Evolutionary conservation across 1,140 invertebrate genomes (phyloP).

Genomic region (Trichonephila inaurata): DNA sequence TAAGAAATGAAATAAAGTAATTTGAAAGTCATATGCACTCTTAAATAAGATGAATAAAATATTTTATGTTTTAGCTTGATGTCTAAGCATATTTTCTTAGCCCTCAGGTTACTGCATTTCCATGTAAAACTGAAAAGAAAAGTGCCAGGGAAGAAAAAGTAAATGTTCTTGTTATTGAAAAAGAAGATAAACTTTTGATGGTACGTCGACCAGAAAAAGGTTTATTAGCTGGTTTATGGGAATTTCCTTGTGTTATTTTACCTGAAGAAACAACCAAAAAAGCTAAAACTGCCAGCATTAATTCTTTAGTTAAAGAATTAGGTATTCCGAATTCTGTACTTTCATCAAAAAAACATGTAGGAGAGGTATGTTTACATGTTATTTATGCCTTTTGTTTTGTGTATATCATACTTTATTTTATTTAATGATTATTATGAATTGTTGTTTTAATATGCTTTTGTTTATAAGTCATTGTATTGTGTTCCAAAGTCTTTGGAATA

Average conservation of each 20-base stretch:
- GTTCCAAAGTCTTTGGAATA: too few species aligned
- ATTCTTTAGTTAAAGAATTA: conserved; percentile 37
- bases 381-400: too few species aligned
- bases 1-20: too few species aligned
- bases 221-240: conserved; percentile 57
- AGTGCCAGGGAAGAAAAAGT: conserved; percentile 49
- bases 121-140: conserved; percentile 61
- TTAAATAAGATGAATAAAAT: too few species aligned
- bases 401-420: too few species aligned
- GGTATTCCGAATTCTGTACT: conserved; percentile 3
- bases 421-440: too few species aligned
- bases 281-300: neutral
- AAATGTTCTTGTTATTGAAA: conserved; percentile 52
- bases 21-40: too few species aligned
- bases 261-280: neutral
- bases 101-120: conserved; percentile 55
- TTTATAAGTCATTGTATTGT: too few species aligned
- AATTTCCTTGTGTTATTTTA: conserved; percentile 57
- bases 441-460: too few species aligned
- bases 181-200: conserved; percentile 26
- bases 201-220: conserved; percentile 58
- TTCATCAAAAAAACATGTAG: conserved; percentile 7
- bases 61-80: neutral
- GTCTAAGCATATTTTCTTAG: neutral
- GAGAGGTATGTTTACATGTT: conserved; percentile 43